Base-by-base conservation (phyloP, 2,113 vertebrate genomes). In the Diglossa brunneiventris region DNA sequence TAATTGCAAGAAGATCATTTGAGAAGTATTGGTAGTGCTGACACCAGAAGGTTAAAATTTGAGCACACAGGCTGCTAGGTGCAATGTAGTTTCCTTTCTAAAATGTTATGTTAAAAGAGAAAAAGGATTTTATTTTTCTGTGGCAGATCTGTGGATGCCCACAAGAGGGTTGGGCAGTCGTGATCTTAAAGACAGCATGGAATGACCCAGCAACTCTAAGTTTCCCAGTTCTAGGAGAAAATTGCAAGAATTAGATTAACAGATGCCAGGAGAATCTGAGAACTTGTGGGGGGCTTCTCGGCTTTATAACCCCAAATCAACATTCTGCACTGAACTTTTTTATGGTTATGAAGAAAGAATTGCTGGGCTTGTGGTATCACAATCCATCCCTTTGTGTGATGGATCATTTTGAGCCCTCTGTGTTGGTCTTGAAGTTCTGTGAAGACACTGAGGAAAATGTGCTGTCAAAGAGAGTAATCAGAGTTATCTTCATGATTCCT, bases 281-380 rank as follows among this genome's bases (percentile, higher is more conserved):
- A 73, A 63, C 20, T 58, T 31, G 15, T 17, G 23, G 1, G 11
- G 0, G 0, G 0, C 2, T 10, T 35, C 56, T 68, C 39, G 4
- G 12, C 68, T 64, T 68, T 72, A 28, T 72, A 46, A 68, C 20
- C 31, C 31, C 10, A 44, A 5, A 13, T 28, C 20, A 64, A 5
- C 6, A 13, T 30, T 15, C 44, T 75, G 15, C 19, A 17, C 46
- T 62, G n/a, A 49, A 27, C 6, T 30, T 66, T 26, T n/a, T 55
- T 66, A 15, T 35, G 21, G 8, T 24, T 52, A 0, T n/a, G 19
- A 83, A 56, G 39, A 37, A 89, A 28, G 22, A 47, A 7, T 31
- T 67, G 10, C 26, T 44, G 14, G 0, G 1, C 4, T 55, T 44
- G 18, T 56, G 77, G 8, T 35, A 7, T 16, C 44, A 17, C 2